Base-by-base conservation (phyloP, 2,888 invertebrate species). In the Cephus nigrinus region DNA sequence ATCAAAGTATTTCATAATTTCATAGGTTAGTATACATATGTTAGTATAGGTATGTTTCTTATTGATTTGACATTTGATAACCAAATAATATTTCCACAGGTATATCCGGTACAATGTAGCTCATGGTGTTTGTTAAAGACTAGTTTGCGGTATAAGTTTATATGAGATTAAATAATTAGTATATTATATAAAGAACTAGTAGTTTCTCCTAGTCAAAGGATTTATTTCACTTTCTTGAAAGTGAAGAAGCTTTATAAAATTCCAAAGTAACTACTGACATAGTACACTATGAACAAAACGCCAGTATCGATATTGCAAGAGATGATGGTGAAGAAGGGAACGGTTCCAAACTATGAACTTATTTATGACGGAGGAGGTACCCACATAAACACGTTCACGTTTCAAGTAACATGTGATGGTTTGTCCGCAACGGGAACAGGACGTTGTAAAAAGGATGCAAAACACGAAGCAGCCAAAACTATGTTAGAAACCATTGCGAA, bases 241-340 rank as follows among this genome's bases (percentile, higher is more conserved):
- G 55, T 9, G 23, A 23, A 55, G 0, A 2, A 55, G 23, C 55
- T 55, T 55, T 55, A 55, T 55, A 9, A 55, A 9, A 55, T 55
- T 55, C 23, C 55, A 55, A 55, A 55, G 55, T 55, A 23, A 55
- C 9, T 9, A 23, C 2, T 23, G 9, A 23, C 1, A 9, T 9
- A 23, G 23, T 9, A 2, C 23, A 78, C 73, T 23, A 85, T 84
- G 83, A 82, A 82, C 84, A 95, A 95, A 90, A 95, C 95, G 0
- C 94, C 95, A 1, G 93, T 94, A 11, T 94, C 95, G 71, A 93
- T 95, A 4, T 91, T 95, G 30, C 95, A 95, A 88, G 95, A 95
- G 89, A 92, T 94, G 91, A 93, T 94, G 91, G 92, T 93, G 9
- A 94, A 94, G 84, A 89, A 92, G 33, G 91, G 92, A 0, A 85